Evolutionary conservation across 2,113 vertebrate species (phyloP).

Genomic region (Hipposideros armiger): DNA sequence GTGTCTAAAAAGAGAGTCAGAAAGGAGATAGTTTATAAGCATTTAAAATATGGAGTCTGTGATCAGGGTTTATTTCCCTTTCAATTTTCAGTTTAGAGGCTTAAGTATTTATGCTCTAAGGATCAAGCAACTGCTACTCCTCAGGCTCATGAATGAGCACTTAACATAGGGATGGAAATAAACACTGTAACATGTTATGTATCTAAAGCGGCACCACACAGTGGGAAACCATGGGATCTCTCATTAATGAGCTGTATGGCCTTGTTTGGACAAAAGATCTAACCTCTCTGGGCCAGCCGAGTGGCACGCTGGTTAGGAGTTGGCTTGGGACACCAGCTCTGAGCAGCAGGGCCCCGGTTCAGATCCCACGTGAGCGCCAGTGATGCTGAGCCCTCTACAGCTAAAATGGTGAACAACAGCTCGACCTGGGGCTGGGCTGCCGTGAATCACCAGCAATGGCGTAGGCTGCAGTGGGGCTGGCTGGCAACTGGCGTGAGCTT

Average conservation of each 20-base stretch:
- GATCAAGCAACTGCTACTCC: slow-evolving; percentile 25
- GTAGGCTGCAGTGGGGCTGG: no score
- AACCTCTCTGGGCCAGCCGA: background rate
- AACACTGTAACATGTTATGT: background rate
- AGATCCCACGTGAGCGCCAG: no score
- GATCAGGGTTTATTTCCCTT: slow-evolving; percentile 36
- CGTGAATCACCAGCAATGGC: no score
- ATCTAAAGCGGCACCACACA: background rate
- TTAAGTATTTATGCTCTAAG: slow-evolving; percentile 8
- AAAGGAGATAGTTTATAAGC: background rate
- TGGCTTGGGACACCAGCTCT: no score
- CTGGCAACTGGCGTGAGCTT: no score
- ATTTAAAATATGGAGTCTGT: slow-evolving; percentile 3
- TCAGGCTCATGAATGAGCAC: background rate
- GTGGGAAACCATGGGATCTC: background rate
- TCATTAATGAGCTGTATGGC: background rate
- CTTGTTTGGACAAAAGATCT: background rate
- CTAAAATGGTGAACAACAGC: no score
- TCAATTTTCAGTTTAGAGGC: slow-evolving; percentile 25
- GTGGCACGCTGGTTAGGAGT: no score
- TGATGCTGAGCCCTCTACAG: no score
- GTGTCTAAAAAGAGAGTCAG: slow-evolving; percentile 28
- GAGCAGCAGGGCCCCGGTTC: no score
- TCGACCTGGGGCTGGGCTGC: no score
- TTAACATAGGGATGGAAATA: slow-evolving; percentile 5